Base-by-base conservation (phyloP, 2,797 vertebrate genomes). In the Pteronotus mesoamericanus region DNA sequence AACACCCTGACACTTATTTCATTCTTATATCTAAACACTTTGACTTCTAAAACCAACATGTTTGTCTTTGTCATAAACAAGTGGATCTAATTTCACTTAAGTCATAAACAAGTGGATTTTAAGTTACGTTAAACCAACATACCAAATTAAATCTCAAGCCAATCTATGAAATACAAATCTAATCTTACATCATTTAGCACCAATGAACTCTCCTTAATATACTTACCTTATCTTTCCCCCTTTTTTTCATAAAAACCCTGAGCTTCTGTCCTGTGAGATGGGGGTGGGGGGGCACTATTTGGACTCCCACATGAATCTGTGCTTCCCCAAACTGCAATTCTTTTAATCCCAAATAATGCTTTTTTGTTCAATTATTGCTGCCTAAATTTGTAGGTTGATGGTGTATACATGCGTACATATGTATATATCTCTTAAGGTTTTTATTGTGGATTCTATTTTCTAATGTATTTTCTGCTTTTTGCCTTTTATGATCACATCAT, bases 391-490 rank as follows among this genome's bases (percentile, higher is more conserved):
- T 66, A 84, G 32, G 59, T 18, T 84, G 21, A 51, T 32, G 84
- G 44, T 84, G 42, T 1, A 86, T 14, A 80, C 4, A 32, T 69
- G 9, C 5, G 15, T 7, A 29, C 9, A 39, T 86, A 37, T 46
- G 15, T 10, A 32, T 86, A 89, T 90, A 85, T 86, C 1, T 92
- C 24, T 16, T 0, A 18, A 42, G 7, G 12, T 93, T 61, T 97
- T 78, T 42, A 75, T 59, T 92, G 14, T 34, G 74, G 29, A 86
- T 94, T 51, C 29, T 51, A 64, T 22, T 82, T 89, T 4, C 91
- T 95, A n/a, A 53, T 39, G 51, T 34, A 51, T 69, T 86, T 75
- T 91, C 66, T 97, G 9, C 21, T 51, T 94, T 92, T 51, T 95
- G 19, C 24, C 1, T 84, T 91, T 96, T 92, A 93, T 10, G 69